phyloP scores from a whole-genome alignment of 2,888 invertebrate genomes.

The Agrilus mali region DNA sequence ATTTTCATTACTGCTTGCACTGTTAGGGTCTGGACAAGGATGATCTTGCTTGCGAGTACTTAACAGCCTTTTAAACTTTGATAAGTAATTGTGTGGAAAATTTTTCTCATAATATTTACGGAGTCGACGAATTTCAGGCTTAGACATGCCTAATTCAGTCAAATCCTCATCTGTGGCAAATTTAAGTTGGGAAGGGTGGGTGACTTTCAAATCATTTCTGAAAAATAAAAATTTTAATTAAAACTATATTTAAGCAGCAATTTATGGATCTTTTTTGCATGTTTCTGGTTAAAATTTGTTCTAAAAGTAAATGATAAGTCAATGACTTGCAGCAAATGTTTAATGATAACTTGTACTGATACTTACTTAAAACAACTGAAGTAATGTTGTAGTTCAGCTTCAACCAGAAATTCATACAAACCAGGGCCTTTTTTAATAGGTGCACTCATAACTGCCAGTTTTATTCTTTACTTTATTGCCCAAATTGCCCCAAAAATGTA shows the following conservation, averaged over 20 bases:
- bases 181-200: slow-evolving; percentile 78
- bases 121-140: slow-evolving; percentile 87
- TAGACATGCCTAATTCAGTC: slow-evolving; percentile 80
- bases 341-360: not conserved
- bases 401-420: slow-evolving; percentile 81
- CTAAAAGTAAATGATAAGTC: too few relatives aligned
- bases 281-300: too few relatives aligned
- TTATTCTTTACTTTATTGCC: too few relatives aligned
- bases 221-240: slow-evolving; percentile 5
- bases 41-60: slow-evolving; percentile 45
- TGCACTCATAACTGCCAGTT: slow-evolving; percentile 20
- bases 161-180: slow-evolving; percentile 92
- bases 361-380: slow-evolving; percentile 62
- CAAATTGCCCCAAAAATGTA: slow-evolving; percentile 4
- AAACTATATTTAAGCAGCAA: too few relatives aligned
- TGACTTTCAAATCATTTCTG: slow-evolving; percentile 80
- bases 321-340: too few relatives aligned
- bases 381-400: slow-evolving; percentile 91
- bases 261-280: too few relatives aligned
- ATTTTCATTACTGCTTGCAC: slow-evolving; percentile 24
- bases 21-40: slow-evolving; percentile 15
- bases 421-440: slow-evolving; percentile 45
- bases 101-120: slow-evolving; percentile 90
- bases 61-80: slow-evolving; percentile 78
- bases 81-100: slow-evolving; percentile 85